These are phyloP conservation scores for Nemopilema nomurai DNA, from an alignment of 30 jellyfish, hydroid and myxozoan species.

Conservation along the genomic window DNA sequence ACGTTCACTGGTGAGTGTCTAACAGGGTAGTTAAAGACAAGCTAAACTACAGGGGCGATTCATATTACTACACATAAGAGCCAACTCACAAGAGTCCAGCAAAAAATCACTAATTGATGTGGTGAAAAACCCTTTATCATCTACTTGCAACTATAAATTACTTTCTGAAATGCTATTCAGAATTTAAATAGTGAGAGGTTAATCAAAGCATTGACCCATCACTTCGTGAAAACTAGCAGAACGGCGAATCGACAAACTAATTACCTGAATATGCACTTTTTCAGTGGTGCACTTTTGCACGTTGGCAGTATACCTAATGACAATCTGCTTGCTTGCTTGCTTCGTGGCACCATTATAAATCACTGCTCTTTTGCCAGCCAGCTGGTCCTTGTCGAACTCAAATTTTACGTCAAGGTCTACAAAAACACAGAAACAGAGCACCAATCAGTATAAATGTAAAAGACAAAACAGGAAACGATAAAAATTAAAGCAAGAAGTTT, in stretches of 20 bases:
- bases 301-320: not conserved
- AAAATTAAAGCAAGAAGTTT: not conserved
- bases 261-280: slow-evolving; percentile 13
- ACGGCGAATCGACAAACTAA: not conserved
- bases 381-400: slow-evolving; percentile 53
- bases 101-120: no score
- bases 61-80: no score
- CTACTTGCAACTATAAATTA: no score
- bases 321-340: not conserved
- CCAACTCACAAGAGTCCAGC: no score
- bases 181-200: not conserved
- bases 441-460: no score
- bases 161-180: no score
- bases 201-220: no score
- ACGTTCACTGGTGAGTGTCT: not conserved
- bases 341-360: slow-evolving; percentile 1
- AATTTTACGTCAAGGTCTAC: slow-evolving; percentile 30
- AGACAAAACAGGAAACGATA: not conserved
- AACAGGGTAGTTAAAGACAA: not conserved
- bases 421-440: not conserved
- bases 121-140: no score
- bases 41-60: not conserved
- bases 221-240: no score
- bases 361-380: slow-evolving; percentile 56
- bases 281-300: slow-evolving; percentile 1